Percentiles rank a stretch among this genome's conserved stretches.
Conservation (phyloP, 2,797 vertebrate genomes). For the Anguilla anguilla region DNA sequence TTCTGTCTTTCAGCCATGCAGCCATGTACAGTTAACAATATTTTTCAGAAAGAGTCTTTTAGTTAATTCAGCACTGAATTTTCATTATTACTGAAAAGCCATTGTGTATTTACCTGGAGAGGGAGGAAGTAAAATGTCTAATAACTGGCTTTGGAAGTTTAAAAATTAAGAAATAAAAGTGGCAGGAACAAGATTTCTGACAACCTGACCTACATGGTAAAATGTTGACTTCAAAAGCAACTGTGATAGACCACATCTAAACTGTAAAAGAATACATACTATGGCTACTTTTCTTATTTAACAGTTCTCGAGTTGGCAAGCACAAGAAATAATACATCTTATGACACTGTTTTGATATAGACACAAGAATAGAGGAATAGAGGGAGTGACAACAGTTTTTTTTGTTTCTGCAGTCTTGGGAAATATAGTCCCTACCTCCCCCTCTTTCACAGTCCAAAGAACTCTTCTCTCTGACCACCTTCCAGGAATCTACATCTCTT, state of each 20-base stretch:
- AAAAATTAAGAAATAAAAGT: neutral
- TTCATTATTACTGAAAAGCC: constrained; percentile 5
- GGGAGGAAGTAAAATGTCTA: neutral
- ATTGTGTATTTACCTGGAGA: constrained; percentile 10
- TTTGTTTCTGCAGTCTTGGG: neutral
- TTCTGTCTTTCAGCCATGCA: constrained; percentile 20
- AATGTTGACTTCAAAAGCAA: neutral
- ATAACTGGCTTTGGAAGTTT: constrained; percentile 4
- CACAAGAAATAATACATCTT: neutral
- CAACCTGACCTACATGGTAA: neutral
- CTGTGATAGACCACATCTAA: neutral
- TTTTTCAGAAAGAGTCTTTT: neutral
- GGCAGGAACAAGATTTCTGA: neutral
- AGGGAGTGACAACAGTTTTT: neutral
- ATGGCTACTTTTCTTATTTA: neutral
- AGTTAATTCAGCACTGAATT: neutral
- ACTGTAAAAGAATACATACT: neutral
- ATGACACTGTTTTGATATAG: constrained; percentile 9
- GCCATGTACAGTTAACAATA: neutral
- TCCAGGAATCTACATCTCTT: constrained; percentile 27
- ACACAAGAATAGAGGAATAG: neutral
- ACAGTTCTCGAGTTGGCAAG: neutral
- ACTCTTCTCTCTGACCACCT: constrained; percentile 14
- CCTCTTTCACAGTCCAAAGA: neutral
- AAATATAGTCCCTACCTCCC: neutral